Percentiles rank a stretch among this genome's conserved stretches.
Conservation (phyloP, 2,888 invertebrate species). For the Pherbina coryleti region DNA sequence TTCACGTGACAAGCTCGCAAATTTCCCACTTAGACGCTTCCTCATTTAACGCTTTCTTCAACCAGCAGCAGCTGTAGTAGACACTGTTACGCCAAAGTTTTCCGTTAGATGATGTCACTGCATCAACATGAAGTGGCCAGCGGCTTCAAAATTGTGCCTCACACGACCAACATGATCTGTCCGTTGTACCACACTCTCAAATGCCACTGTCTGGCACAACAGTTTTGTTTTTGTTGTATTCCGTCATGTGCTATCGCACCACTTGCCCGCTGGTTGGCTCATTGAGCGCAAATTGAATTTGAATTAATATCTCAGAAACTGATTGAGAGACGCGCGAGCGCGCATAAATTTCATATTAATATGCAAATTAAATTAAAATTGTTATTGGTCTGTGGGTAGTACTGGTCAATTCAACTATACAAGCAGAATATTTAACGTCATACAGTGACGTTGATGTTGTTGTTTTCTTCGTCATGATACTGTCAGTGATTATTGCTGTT, state of each 20-base stretch:
- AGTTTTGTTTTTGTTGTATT: not conserved
- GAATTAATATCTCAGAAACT: slow-evolving; percentile 53
- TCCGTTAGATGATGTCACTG: slow-evolving; percentile 1
- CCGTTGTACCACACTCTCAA: too few species aligned
- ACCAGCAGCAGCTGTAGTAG: not conserved
- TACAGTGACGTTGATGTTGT: not conserved
- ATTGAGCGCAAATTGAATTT: slow-evolving; percentile 36
- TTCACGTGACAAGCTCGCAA: slow-evolving; percentile 11
- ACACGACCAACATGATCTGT: not conserved
- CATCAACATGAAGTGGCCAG: not conserved
- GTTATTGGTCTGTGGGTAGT: slow-evolving; percentile 39
- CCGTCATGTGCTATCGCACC: not conserved
- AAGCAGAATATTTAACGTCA: too few species aligned
- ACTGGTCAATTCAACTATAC: too few species aligned
- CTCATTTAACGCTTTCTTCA: not conserved
- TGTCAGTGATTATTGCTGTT: not conserved
- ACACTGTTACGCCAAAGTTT: not conserved
- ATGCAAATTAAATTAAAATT: slow-evolving; percentile 57
- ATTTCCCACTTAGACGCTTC: not conserved
- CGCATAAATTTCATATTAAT: slow-evolving; percentile 57
- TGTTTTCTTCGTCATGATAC: not conserved
- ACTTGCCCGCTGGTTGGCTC: not conserved
- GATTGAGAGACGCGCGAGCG: slow-evolving; percentile 47
- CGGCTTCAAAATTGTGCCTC: not conserved
- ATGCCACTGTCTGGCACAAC: too few species aligned